Evolutionary conservation across 1,140 invertebrate genomes (phyloP), one percentile per base, ranked within the genome.

Genomic region (Anastrepha obliqua): DNA sequence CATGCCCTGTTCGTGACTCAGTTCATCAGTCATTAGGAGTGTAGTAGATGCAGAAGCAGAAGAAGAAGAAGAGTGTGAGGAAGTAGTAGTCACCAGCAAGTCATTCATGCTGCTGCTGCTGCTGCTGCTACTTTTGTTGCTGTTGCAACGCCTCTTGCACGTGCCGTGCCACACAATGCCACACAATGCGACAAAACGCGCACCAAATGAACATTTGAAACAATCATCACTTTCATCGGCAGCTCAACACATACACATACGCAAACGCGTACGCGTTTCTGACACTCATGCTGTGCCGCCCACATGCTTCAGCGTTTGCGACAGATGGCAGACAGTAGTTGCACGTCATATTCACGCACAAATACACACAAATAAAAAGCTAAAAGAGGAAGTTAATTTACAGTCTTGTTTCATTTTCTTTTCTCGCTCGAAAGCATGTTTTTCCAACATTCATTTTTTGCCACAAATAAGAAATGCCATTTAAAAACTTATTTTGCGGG

Each of bases 1-100:
- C 74, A 81, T 81, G 20, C 74, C 51, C 17, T 55, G 74, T 20
- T 81, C 74, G 74, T 81, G 74, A 81, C 74, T 81, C 47, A 81
- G 47, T 81, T 81, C 74, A 55, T 81, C 74, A 81, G 47, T 47
- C 74, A 81, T 51, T 81, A 29, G 47, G 7, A 55, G 17, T 55
- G 47, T 17, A 17, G 60, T 42, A 11, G 67, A 17, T 74, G 67
- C 15, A 13, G 15, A 17, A 42, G 60, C 13, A 17, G 60, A 55
- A 17, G 67, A 44, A 55, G 51, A 55, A 2, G 51, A 55, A 55
- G 51, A 55, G 51, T 55, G 0, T n/a, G 17, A 44, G 9, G 65
- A 39, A 67, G 65, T 39, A 67, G 39, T 11, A 67, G 29, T 39
- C 39, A 74, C 42, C 17, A 42, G 67, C 67, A 74, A 42, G 67